Conservation (phyloP, 35 echinoderm and acorn worm genomes). For the Ophiothrix spiculata region DNA sequence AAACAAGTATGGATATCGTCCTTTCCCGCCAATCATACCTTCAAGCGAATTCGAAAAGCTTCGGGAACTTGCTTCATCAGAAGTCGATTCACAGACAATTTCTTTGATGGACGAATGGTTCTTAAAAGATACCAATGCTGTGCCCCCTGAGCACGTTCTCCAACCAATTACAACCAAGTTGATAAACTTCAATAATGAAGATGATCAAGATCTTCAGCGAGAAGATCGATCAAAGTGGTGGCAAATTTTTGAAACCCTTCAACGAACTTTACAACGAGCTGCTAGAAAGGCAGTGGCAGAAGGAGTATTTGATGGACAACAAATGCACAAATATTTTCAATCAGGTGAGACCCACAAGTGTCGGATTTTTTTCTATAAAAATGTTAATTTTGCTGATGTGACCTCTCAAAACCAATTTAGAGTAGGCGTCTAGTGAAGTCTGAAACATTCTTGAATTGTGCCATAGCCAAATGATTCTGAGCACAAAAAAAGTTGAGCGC, state of each 20-base stretch:
- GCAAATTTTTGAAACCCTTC: conserved; percentile 38
- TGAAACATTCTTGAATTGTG: too few relatives aligned
- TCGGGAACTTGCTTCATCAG: conserved; percentile 8
- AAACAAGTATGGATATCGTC: conserved; percentile 88
- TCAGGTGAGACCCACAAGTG: conserved; percentile 49
- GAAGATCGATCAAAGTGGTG: conserved; percentile 62
- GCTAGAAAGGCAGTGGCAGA: conserved; percentile 31
- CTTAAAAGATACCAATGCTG: conserved; percentile 67
- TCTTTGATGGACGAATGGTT: conserved; percentile 69
- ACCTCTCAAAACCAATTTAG: too few relatives aligned
- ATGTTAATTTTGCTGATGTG: too few relatives aligned
- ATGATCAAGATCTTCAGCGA: conserved; percentile 38
- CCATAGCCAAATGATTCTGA: too few relatives aligned
- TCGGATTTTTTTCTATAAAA: too few relatives aligned
- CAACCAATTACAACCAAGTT: conserved; percentile 72
- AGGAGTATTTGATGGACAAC: conserved; percentile 44
- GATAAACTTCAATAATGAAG: conserved; percentile 53
- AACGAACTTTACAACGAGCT: conserved; percentile 30
- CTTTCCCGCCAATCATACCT: conserved; percentile 39
- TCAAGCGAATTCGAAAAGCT: conserved; percentile 64
- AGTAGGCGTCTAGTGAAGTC: too few relatives aligned
- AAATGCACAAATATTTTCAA: conserved; percentile 46
- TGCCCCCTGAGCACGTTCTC: conserved; percentile 63
- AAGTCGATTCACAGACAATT: neutral
- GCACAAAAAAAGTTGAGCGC: too few relatives aligned